A percentile compares a stretch with the other conserved stretches of the same genome.
These are phyloP conservation scores for Chaetodon trifasciatus DNA, from an alignment of 2,797 vertebrate species.

Conservation along the genomic window DNA sequence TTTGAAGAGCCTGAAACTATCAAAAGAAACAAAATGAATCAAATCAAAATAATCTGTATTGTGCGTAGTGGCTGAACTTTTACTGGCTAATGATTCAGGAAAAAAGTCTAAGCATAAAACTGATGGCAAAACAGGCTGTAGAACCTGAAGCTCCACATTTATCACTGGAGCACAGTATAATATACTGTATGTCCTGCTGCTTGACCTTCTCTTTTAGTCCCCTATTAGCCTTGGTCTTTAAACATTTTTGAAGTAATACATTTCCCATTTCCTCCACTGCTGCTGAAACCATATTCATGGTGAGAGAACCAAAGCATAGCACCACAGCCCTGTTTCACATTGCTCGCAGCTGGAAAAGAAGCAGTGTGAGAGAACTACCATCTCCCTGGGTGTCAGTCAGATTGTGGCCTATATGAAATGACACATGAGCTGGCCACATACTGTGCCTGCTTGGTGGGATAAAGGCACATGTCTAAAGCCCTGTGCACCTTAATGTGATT, in stretches of 20 bases:
- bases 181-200: background rate
- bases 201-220: conserved; percentile 38
- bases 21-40: background rate
- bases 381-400: conserved; percentile 60
- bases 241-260: conserved; percentile 25
- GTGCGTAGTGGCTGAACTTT: background rate
- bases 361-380: conserved; percentile 32
- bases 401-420: conserved; percentile 66
- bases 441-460: conserved; percentile 70
- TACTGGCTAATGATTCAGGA: background rate
- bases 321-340: conserved; percentile 17
- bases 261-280: conserved; percentile 14
- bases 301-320: background rate
- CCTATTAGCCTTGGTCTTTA: conserved; percentile 18
- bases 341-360: conserved; percentile 38
- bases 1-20: background rate
- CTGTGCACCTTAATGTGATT: conserved; percentile 73
- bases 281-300: conserved; percentile 9
- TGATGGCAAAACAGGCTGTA: background rate
- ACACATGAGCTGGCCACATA: conserved; percentile 73
- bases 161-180: background rate
- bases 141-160: conserved; percentile 10
- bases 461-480: conserved; percentile 72
- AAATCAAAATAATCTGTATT: background rate
- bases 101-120: background rate